These are phyloP conservation scores for Scrobipalpa costella DNA, from an alignment of 2,888 invertebrate species.

Conservation along the genomic window DNA sequence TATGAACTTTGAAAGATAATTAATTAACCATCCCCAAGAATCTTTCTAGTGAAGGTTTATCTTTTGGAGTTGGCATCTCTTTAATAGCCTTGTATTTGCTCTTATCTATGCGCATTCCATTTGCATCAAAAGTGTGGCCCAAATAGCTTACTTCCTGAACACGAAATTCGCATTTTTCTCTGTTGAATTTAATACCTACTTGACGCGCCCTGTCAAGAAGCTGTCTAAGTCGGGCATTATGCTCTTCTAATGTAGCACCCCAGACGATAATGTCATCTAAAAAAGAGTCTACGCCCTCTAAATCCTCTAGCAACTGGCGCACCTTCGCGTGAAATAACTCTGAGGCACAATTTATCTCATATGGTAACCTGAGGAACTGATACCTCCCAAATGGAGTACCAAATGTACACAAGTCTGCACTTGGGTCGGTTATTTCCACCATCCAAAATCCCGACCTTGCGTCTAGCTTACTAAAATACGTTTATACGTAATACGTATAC, in stretches of 20 bases:
- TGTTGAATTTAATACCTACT: slow-evolving; percentile 33
- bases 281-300: slow-evolving; percentile 26
- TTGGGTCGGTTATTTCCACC: slow-evolving; percentile 31
- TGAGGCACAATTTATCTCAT: slow-evolving; percentile 29
- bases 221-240: slow-evolving; percentile 28
- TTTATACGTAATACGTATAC: too few relatives aligned
- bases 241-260: slow-evolving; percentile 28
- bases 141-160: slow-evolving; percentile 29
- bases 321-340: slow-evolving; percentile 35
- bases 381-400: slow-evolving; percentile 30
- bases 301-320: slow-evolving; percentile 29
- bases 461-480: slow-evolving; percentile 32
- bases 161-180: slow-evolving; percentile 30
- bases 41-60: slow-evolving; percentile 34
- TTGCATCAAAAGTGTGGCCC: slow-evolving; percentile 5
- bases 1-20: slow-evolving; percentile 40
- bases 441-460: slow-evolving; percentile 35
- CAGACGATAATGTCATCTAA: slow-evolving; percentile 32
- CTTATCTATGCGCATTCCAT: slow-evolving; percentile 27
- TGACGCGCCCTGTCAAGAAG: slow-evolving; percentile 30
- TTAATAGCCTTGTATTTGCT: slow-evolving; percentile 33
- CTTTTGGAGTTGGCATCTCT: slow-evolving; percentile 32
- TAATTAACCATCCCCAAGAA: slow-evolving; percentile 38
- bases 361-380: slow-evolving; percentile 27
- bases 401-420: slow-evolving; percentile 35